A percentile compares a stretch with the other conserved stretches of the same genome.
These are phyloP conservation scores for Drosophila mettleri DNA, from an alignment of 2,888 invertebrate genomes.

Conservation along the genomic window DNA sequence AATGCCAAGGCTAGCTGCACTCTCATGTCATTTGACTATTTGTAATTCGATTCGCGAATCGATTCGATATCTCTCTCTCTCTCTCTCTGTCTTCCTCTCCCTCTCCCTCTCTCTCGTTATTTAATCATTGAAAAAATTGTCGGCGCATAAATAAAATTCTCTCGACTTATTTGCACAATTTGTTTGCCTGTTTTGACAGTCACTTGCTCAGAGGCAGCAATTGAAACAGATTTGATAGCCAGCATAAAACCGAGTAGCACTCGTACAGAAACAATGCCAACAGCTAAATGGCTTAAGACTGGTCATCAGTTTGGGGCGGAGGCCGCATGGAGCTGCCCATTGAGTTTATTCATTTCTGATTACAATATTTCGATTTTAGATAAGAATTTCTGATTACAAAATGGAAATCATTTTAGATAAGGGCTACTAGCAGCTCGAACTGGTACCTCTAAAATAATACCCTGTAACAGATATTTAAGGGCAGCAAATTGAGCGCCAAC, in stretches of 20 bases:
- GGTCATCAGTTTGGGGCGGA: too few relatives aligned
- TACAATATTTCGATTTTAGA: too few relatives aligned
- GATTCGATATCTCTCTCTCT: conserved; percentile 25
- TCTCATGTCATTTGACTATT: conserved; percentile 64
- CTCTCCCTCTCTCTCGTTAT: conserved; percentile 42
- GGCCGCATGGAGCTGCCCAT: not conserved
- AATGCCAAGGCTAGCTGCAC: conserved; percentile 6
- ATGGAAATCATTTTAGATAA: too few relatives aligned
- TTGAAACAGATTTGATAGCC: conserved; percentile 52
- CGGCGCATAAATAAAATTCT: conserved; percentile 73
- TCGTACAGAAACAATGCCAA: not conserved
- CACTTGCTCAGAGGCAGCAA: conserved; percentile 58
- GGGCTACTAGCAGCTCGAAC: too few relatives aligned
- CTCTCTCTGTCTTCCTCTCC: not conserved
- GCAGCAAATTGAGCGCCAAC: too few relatives aligned
- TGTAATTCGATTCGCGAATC: conserved; percentile 44
- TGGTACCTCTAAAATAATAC: too few relatives aligned
- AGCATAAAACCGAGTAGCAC: conserved; percentile 20
- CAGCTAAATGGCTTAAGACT: not conserved
- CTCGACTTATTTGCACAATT: conserved; percentile 79
- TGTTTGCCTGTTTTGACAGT: conserved; percentile 80
- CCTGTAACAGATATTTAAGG: too few relatives aligned
- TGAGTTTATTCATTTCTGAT: too few relatives aligned
- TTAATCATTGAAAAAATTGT: conserved; percentile 67
- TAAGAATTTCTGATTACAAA: too few relatives aligned